Conservation (phyloP, 2,113 vertebrate species). For the Theristicus caerulescens region DNA sequence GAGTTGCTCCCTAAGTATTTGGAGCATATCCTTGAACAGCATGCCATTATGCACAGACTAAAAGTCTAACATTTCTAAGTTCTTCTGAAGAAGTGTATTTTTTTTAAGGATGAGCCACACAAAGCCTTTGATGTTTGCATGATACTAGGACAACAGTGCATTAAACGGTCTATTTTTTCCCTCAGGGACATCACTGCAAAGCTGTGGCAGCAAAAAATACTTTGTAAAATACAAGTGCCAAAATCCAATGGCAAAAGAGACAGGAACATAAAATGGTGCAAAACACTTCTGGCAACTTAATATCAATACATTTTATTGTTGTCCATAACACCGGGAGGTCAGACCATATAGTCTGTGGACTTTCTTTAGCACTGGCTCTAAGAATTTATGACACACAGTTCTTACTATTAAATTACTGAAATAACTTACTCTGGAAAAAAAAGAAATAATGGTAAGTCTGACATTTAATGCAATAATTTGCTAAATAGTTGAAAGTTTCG, state of each 20-base stretch:
- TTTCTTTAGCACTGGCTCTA: not conserved
- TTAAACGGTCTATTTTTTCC: not conserved
- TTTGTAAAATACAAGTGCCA: not conserved
- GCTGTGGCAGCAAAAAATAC: not conserved
- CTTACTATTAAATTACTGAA: not conserved
- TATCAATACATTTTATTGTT: not conserved
- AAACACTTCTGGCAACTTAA: not conserved
- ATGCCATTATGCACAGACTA: not conserved
- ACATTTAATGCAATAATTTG: not conserved
- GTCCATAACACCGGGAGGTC: not conserved
- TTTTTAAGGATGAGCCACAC: not conserved
- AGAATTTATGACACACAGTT: not conserved
- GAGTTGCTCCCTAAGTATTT: not conserved
- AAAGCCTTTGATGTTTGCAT: not conserved
- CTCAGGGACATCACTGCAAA: not conserved
- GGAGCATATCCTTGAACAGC: not conserved
- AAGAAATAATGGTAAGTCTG: not conserved
- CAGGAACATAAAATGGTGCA: not conserved
- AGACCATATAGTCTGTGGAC: not conserved
- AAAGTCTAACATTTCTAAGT: not conserved
- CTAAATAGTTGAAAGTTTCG: not conserved
- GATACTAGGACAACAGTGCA: not conserved
- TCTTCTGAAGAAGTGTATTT: not conserved
- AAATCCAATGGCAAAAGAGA: not conserved
- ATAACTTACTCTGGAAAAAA: not conserved